Conservation (phyloP, 2,888 invertebrate species). For the Lasioglossum malachurum region DNA sequence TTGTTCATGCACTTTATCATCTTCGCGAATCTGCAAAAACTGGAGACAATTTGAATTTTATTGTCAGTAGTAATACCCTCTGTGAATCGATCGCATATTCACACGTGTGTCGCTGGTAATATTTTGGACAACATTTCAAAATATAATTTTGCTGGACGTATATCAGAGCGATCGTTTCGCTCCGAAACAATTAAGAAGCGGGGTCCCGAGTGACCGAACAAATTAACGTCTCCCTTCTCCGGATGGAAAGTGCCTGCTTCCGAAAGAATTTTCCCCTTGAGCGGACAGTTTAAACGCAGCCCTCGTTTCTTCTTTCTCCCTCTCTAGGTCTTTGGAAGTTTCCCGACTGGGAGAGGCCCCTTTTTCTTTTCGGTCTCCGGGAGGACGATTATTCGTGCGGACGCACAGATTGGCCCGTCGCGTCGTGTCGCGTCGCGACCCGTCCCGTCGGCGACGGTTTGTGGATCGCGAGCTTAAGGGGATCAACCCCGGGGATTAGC, state of each 20-base stretch:
- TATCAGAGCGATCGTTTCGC: background rate
- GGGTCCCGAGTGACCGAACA: background rate
- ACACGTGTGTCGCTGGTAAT: too few species aligned
- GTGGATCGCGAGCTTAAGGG: constrained; percentile 55
- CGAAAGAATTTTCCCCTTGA: constrained; percentile 51
- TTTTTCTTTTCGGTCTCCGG: constrained; percentile 45
- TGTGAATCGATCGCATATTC: too few species aligned
- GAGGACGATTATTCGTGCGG: constrained; percentile 61
- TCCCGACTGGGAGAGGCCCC: constrained; percentile 13
- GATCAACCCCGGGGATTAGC: constrained; percentile 61
- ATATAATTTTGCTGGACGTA: background rate
- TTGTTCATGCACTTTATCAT: too few species aligned
- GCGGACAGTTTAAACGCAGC: constrained; percentile 26
- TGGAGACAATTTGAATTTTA: too few species aligned
- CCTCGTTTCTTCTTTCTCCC: background rate
- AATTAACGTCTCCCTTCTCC: background rate
- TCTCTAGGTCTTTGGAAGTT: constrained; percentile 25
- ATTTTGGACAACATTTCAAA: background rate
- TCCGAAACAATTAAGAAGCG: background rate
- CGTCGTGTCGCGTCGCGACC: constrained; percentile 19
- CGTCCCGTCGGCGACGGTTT: constrained; percentile 36
- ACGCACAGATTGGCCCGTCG: constrained; percentile 58
- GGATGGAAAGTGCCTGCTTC: background rate
- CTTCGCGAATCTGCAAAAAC: too few species aligned
- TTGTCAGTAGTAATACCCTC: background rate